Evolutionary conservation across 2,888 invertebrate genomes (phyloP).

Genomic region (Xanthia icteritia): DNA sequence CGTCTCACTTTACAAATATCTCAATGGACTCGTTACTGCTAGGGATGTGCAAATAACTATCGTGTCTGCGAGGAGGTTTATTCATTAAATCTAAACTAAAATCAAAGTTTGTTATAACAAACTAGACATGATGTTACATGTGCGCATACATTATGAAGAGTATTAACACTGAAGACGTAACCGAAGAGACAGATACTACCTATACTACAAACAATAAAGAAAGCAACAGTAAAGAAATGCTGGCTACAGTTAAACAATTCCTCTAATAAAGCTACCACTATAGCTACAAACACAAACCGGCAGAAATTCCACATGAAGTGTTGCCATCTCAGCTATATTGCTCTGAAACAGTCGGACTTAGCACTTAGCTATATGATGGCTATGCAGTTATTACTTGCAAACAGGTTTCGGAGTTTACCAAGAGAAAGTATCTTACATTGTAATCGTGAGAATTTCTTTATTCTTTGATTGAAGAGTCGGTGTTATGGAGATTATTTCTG

Average conservation of each 20-base stretch:
- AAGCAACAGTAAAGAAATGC: slow-evolving; percentile 7
- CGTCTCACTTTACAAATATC: slow-evolving; percentile 38
- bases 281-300: slow-evolving; percentile 21
- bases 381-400: slow-evolving; percentile 61
- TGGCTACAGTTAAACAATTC: slow-evolving; percentile 1
- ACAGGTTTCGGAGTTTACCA: slow-evolving; percentile 60
- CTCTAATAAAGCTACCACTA: slow-evolving; percentile 21
- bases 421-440: slow-evolving; percentile 65
- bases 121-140: neutral
- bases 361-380: slow-evolving; percentile 44
- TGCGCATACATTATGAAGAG: neutral
- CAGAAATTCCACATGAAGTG: slow-evolving; percentile 25
- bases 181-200: neutral
- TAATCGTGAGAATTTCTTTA: slow-evolving; percentile 52
- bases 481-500: slow-evolving; percentile 36
- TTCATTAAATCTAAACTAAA: neutral
- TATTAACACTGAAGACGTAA: neutral
- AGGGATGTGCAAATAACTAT: slow-evolving; percentile 22
- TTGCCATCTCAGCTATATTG: slow-evolving; percentile 34
- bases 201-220: slow-evolving; percentile 1
- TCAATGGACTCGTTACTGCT: neutral
- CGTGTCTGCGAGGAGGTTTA: neutral
- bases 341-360: slow-evolving; percentile 48
- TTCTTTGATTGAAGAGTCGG: slow-evolving; percentile 44
- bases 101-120: neutral